Conservation (phyloP, 2,113 vertebrate species). For the Aramus guarauna region DNA sequence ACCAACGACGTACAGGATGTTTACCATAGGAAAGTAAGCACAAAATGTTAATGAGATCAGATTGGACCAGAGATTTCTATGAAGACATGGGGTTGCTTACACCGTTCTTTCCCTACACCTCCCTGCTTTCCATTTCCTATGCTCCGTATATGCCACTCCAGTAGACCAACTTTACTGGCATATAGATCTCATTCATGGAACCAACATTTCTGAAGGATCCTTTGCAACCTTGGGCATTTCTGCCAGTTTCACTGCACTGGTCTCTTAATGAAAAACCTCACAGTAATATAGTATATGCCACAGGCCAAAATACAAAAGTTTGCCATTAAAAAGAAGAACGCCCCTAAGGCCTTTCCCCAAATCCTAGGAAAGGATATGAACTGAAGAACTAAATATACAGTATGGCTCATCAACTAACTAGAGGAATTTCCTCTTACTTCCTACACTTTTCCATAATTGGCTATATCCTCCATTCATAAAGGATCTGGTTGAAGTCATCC, state of each 20-base stretch:
- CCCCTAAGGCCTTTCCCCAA: background rate
- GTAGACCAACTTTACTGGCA: background rate
- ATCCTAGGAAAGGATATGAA: background rate
- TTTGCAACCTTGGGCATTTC: background rate
- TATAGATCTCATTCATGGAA: background rate
- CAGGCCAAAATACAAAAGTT: background rate
- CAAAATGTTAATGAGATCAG: background rate
- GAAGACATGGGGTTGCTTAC: background rate
- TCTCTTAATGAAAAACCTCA: background rate
- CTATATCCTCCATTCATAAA: background rate
- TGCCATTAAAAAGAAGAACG: background rate
- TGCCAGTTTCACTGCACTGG: background rate
- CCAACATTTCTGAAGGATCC: background rate
- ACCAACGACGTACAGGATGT: background rate
- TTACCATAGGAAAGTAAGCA: background rate
- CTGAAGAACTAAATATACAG: background rate
- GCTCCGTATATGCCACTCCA: background rate
- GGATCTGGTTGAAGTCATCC: background rate
- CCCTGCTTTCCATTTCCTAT: background rate
- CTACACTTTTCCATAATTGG: background rate
- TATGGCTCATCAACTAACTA: background rate
- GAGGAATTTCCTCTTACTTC: background rate
- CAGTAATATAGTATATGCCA: accelerated
- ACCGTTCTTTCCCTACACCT: background rate
- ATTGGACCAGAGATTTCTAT: background rate